Evolutionary conservation across 2,113 vertebrate species (phyloP).

Genomic region (Parus major): DNA sequence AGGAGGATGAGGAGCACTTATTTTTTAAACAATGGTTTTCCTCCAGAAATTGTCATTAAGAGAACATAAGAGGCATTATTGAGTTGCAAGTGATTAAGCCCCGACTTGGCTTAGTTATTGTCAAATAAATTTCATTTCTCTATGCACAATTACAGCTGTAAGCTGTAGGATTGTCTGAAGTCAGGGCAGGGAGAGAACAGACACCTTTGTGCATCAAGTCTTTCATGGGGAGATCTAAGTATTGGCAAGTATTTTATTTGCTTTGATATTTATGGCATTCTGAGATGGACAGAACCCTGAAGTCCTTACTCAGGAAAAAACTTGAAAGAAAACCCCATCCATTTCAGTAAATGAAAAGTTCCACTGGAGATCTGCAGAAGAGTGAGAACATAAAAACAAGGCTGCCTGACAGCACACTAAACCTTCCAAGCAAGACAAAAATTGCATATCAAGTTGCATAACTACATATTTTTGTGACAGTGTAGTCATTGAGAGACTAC

Average conservation of each 20-base stretch:
- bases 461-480: background rate
- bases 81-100: background rate
- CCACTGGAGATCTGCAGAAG: background rate
- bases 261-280: background rate
- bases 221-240: background rate
- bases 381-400: background rate
- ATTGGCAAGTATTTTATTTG: background rate
- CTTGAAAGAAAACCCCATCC: background rate
- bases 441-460: background rate
- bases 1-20: background rate
- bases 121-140: background rate
- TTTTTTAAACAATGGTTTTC: background rate
- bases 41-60: background rate
- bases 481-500: background rate
- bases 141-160: background rate
- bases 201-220: background rate
- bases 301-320: slow-evolving; percentile 8
- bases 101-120: background rate
- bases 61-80: background rate
- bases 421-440: background rate
- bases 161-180: background rate
- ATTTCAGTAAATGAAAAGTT: background rate
- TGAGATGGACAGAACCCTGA: background rate
- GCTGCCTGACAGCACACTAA: background rate
- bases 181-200: background rate